These are phyloP conservation scores for Mirounga angustirostris DNA, from an alignment of 2,113 vertebrate genomes.

Conservation along the genomic window DNA sequence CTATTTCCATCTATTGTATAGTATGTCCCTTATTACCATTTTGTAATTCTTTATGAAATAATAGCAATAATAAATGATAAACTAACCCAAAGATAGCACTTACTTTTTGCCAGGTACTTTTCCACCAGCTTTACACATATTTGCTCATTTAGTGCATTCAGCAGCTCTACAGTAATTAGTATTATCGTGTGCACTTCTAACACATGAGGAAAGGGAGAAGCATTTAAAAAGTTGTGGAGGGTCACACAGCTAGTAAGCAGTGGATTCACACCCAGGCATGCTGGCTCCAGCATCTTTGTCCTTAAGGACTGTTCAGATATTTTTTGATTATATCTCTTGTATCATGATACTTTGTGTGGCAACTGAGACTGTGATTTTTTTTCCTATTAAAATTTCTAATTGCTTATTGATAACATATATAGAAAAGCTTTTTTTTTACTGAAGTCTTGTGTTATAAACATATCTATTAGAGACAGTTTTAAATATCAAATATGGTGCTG, in stretches of 20 bases:
- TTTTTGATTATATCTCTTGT: not conserved
- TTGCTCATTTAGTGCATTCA: not conserved
- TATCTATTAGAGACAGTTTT: not conserved
- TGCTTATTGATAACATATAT: not conserved
- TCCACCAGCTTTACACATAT: not conserved
- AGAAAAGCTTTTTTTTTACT: not conserved
- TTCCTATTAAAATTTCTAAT: not conserved
- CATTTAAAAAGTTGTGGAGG: not conserved
- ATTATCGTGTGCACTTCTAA: not conserved
- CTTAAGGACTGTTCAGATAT: not conserved
- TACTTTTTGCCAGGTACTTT: not conserved
- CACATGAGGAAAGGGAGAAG: not conserved
- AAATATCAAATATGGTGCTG: not conserved
- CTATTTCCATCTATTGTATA: not conserved
- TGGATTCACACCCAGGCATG: not conserved
- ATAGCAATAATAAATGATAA: not conserved
- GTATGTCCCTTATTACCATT: not conserved
- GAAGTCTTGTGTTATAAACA: not conserved
- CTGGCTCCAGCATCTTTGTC: not conserved
- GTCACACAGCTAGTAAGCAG: not conserved
- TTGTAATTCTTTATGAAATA: not conserved
- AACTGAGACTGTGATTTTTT: not conserved
- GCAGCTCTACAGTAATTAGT: not conserved
- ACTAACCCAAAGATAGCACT: not conserved
- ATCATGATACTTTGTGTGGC: not conserved